A percentile compares a stretch with the other conserved stretches of the same genome.
phyloP scores from a whole-genome alignment of 2,113 vertebrate genomes.

The Neotragus moschatus region DNA sequence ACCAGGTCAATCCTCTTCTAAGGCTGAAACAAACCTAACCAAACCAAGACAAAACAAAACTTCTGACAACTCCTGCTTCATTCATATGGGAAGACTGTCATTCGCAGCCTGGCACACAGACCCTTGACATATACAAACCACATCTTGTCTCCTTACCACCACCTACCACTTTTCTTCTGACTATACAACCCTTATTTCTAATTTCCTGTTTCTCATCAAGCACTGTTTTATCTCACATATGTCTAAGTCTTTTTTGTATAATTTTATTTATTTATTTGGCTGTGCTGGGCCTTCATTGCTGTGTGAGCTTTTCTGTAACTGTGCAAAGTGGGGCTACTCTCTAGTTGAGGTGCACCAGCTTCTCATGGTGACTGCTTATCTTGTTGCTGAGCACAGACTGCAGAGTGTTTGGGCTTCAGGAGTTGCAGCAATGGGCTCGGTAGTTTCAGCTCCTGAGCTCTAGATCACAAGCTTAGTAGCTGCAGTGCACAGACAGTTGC shows the following conservation, averaged over 20 bases:
- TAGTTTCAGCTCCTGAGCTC: background rate
- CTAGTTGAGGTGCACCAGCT: background rate
- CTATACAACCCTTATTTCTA: background rate
- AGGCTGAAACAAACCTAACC: background rate
- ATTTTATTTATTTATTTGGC: background rate
- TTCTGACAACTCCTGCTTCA: rapidly evolving
- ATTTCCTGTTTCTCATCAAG: background rate
- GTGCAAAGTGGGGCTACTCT: background rate
- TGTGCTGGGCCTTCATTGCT: background rate
- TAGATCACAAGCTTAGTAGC: background rate
- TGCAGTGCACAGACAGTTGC: background rate
- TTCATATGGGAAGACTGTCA: rapidly evolving
- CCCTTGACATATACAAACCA: background rate
- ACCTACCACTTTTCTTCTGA: background rate
- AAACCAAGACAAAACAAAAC: background rate
- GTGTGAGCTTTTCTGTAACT: background rate
- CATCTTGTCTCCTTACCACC: background rate
- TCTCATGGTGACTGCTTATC: background rate
- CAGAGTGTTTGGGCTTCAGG: background rate
- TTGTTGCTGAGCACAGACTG: background rate
- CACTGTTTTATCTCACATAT: background rate
- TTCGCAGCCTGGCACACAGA: background rate
- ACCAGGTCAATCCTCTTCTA: background rate
- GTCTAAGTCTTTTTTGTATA: background rate
- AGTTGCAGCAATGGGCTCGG: background rate